Base-by-base conservation (phyloP, 1,140 invertebrate species). In the Brachystomella parvula region DNA sequence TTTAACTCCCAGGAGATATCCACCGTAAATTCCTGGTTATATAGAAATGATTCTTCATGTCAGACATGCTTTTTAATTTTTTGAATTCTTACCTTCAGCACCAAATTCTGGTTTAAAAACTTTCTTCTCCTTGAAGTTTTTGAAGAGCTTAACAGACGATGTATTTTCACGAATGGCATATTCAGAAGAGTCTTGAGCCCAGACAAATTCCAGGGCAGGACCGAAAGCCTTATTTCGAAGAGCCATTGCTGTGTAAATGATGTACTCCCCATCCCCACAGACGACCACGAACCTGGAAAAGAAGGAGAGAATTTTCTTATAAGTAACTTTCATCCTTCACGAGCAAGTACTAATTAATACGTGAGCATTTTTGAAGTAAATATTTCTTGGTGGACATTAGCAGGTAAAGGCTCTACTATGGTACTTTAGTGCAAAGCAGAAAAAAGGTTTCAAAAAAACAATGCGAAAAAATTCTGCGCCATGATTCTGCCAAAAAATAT, bases 231-330 rank as follows among this genome's bases (percentile, higher is more conserved):
- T 99, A 78, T 99, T 99, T 53, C 97, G 84, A 35, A 99, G 80
- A 0, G 95, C 96, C 93, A 99, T 97, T 0, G 96, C 94, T 0
- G 97, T 99, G 78, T 99, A 99, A 72, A 99, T 98, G 19, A 99
- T 99, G 77, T 98, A 99, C 78, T 99, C 97, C 0, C 96, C 97
- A 80, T 99, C 97, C 12, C 97, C 97, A 79, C 97, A 99, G 9
- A 99, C 96, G 2, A 98, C 96, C 1, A 99, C 89, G 81, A 99
- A 99, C 57, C 85, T 84, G 65, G n/a, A 71, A 73, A 49, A 72
- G 26, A 68, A 53, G n/a, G n/a, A n/a, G n/a, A n/a, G n/a, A n/a
- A n/a, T n/a, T n/a, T n/a, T n/a, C n/a, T n/a, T n/a, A 66, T 68
- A 17, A 49, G 26, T 64, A 17, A 21, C 3, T 24, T 47, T 26